These are phyloP conservation scores for Antidorcas marsupialis DNA, from an alignment of 2,113 vertebrate genomes.

Conservation along the genomic window DNA sequence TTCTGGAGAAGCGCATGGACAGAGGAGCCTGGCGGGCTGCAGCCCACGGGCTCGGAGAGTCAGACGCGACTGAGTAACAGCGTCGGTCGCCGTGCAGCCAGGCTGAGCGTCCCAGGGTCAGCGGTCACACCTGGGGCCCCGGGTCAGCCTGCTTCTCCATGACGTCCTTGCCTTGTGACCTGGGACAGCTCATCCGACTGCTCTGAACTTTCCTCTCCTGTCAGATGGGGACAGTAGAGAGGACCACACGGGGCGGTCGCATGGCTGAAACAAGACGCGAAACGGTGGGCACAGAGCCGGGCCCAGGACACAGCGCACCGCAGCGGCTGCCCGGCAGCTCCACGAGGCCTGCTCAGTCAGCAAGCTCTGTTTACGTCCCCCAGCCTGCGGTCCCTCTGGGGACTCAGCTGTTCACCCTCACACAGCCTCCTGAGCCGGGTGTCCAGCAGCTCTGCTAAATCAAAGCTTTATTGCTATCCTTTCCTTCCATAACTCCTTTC, in stretches of 20 bases:
- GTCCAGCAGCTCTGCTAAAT: accelerated
- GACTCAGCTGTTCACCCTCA: accelerated
- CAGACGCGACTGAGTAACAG: accelerated
- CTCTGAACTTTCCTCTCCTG: neutral
- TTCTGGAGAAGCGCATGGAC: neutral
- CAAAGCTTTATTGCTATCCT: accelerated
- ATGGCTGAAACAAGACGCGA: accelerated
- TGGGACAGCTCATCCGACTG: accelerated
- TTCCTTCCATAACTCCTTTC: too few species aligned
- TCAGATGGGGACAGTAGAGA: too few species aligned
- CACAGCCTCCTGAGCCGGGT: accelerated
- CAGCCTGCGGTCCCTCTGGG: accelerated
- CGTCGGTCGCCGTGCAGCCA: accelerated
- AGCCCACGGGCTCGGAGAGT: accelerated
- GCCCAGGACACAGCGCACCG: accelerated
- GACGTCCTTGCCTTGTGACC: neutral
- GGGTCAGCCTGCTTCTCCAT: too few species aligned
- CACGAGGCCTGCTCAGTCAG: accelerated
- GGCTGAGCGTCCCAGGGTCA: accelerated
- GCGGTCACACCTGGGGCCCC: neutral
- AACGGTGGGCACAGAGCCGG: accelerated
- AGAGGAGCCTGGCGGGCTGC: neutral
- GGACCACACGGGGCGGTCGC: accelerated
- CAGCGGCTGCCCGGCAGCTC: accelerated
- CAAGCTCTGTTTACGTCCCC: accelerated